Evolutionary conservation across 2,113 vertebrate species (phyloP), one percentile per base, ranked within the genome.

Genomic region (Eublepharis macularius): DNA sequence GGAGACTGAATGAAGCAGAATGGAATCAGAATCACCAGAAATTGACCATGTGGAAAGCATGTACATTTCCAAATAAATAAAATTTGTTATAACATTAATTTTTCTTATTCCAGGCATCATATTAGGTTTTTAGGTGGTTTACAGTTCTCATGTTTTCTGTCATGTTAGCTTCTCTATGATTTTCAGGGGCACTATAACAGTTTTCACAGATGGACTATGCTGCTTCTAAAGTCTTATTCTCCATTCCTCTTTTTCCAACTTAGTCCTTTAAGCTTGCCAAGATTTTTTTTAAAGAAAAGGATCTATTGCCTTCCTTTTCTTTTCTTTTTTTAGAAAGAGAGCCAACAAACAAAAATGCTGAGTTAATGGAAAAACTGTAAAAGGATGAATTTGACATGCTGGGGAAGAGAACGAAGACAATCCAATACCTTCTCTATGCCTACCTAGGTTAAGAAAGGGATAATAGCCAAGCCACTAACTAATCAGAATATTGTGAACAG

Each of bases 401-500:
- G 77, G 2, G 90, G 85, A 87, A 79, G 76, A 90, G 74, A 81
- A 81, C 57, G 11, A 87, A 89, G 86, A 91, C 85, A 92, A 83
- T 16, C 36, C 69, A 65, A 29, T 66, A 86, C 68, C 83, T 91
- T 88, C 83, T 66, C 70, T 60, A 80, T 80, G 83, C 12, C 45
- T 86, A 90, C 84, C 19, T 75, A 83, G 57, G 69, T 86, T 88
- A 81, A 87, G 43, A 90, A 1, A 1, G 65, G 54, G 90, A n/a
- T 81, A 63, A 88, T 81, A 92, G 90, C 89, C 83, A 94, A 92
- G 84, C 74, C 87, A 85, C 83, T 70, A 51, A 91, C 75, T 92
- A 91, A 90, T 88, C 41, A 60, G 81, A 88, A 86, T 87, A 91
- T 80, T 92, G 88, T 89, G 90, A 92, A 92, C 81, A 94, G 87